A percentile compares a stretch with the other conserved stretches of the same genome.
These are phyloP conservation scores for Mesoligia furuncula DNA, from an alignment of 2,888 invertebrate species.

Conservation along the genomic window DNA sequence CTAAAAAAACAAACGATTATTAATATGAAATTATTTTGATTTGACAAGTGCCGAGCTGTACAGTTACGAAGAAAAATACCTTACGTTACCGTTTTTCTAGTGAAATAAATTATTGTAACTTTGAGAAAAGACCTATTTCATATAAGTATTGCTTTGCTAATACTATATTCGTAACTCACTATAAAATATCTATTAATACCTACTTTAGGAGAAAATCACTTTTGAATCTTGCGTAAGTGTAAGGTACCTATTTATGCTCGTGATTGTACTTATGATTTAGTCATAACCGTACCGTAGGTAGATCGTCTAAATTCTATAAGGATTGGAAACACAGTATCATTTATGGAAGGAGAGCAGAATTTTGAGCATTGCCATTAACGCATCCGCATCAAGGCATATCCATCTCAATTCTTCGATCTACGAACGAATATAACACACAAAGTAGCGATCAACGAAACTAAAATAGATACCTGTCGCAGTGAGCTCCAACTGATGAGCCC, in stretches of 20 bases:
- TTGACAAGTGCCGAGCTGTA: not conserved
- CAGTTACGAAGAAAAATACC: too few relatives aligned
- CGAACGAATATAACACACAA: not conserved
- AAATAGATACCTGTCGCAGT: slow-evolving; percentile 83
- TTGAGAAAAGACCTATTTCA: not conserved
- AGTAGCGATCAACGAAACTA: not conserved
- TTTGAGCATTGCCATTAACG: not conserved
- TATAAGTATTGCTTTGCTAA: too few relatives aligned
- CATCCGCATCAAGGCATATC: not conserved
- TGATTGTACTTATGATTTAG: not conserved
- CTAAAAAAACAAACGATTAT: not conserved
- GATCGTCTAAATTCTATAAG: not conserved
- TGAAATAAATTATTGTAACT: not conserved
- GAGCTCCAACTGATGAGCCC: slow-evolving; percentile 91
- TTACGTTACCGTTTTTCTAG: not conserved
- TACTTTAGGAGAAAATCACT: too few relatives aligned
- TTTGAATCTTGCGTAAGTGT: too few relatives aligned
- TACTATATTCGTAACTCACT: too few relatives aligned
- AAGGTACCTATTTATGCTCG: not conserved
- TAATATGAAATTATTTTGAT: not conserved
- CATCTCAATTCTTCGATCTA: slow-evolving; percentile 24
- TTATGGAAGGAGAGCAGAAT: not conserved
- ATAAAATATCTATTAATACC: too few relatives aligned
- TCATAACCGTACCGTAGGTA: not conserved
- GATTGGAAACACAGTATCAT: not conserved